Evolutionary conservation across 1,140 invertebrate species (phyloP), one percentile per base, ranked within the genome.

Genomic region (Anoplophora glabripennis): DNA sequence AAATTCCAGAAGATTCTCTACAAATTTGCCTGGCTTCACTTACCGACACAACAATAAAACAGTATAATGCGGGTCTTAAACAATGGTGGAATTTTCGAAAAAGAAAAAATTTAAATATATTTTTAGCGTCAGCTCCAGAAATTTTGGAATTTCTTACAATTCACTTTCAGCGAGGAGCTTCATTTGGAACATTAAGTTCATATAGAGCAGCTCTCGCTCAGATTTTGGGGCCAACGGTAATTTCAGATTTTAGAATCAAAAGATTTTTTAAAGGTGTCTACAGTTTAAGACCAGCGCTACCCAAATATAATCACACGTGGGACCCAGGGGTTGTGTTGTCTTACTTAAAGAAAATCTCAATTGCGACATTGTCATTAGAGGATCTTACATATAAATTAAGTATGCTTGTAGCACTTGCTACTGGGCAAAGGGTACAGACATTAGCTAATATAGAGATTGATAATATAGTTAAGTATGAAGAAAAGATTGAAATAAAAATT

Each of bases 251-350:
- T 33, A 11, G 21, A 28, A 33, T 49, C 4, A 49, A 34, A 21
- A 49, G 47, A 35, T 49, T 33, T 49, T 33, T 49, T 12, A 21
- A n/a, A 49, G 47, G 47, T n/a, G n/a, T 49, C 8, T 2, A 21
- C 11, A 49, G 35, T 35, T n/a, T 35, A 34, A 21, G 4, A 11
- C 45, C 21, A 0, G 2, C 47, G 0, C 4, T 40, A 11, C 14
- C 33, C 8, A 49, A 49, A 33, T 49, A 33, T 17, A 12, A 3
- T 35, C n/a, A 33, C 21, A 33, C 47, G 12, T 49, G 33, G 47
- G n/a, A 33, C n/a, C 47, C 47, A 4, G 10, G 4, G 3, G 7
- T 34, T 5, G 47, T 49, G 7, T 17, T 49, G n/a, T 33, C 28
- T n/a, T 8, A 2, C n/a, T 4, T 49, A 4, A 28, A 49, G n/a